Conservation (phyloP, 2,797 vertebrate species). For the Bucorvus abyssinicus region DNA sequence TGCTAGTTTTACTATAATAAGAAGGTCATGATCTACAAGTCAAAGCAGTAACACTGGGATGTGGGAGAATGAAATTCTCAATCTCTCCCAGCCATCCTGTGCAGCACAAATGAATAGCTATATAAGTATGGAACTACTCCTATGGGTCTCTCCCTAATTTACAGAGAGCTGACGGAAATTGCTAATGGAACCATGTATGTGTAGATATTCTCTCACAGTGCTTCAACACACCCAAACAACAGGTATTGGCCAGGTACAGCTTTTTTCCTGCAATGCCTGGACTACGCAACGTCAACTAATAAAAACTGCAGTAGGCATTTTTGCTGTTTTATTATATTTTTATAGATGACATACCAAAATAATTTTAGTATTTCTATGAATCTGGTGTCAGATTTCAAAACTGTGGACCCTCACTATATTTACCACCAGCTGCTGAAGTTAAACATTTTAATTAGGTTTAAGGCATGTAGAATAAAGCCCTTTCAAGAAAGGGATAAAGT, state of each 20-base stretch:
- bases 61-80: background rate
- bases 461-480: background rate
- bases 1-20: background rate
- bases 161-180: background rate
- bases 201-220: background rate
- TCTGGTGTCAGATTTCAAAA: background rate
- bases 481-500: background rate
- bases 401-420: background rate
- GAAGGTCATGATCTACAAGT: background rate
- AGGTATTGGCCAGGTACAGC: fast-evolving
- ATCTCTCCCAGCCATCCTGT: background rate
- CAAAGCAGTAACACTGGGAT: background rate
- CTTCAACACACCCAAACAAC: background rate
- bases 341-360: background rate
- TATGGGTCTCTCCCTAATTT: background rate
- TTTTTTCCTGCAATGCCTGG: background rate
- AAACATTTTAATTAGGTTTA: background rate
- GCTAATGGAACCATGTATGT: background rate
- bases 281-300: background rate
- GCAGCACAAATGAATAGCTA: background rate
- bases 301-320: background rate
- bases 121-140: background rate
- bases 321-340: background rate
- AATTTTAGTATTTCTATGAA: background rate
- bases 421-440: background rate